These are phyloP conservation scores for Origma solitaria DNA, from an alignment of 2,113 vertebrate genomes.

Conservation along the genomic window DNA sequence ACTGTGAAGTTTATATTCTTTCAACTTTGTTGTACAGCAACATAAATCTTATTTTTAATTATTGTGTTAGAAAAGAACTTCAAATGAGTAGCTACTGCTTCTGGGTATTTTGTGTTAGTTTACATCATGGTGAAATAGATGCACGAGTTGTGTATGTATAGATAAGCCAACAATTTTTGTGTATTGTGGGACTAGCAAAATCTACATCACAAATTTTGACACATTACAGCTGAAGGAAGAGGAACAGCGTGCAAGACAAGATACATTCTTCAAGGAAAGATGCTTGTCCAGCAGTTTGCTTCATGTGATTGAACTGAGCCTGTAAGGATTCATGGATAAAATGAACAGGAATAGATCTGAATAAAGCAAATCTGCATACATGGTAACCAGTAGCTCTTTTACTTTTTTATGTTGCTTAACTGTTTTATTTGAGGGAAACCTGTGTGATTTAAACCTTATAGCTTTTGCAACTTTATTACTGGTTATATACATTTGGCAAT, in stretches of 20 bases:
- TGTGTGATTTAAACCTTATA: constrained; percentile 87
- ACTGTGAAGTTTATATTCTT: neutral
- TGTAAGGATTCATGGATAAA: constrained; percentile 85
- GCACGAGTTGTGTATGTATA: constrained; percentile 76
- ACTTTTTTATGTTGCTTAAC: constrained; percentile 90
- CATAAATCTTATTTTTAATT: neutral
- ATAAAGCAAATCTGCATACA: constrained; percentile 91
- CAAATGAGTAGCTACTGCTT: constrained; percentile 66
- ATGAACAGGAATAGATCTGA: constrained; percentile 88
- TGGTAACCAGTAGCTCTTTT: constrained; percentile 93
- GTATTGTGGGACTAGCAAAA: constrained; percentile 92
- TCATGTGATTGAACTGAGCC: constrained; percentile 86
- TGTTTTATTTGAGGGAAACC: constrained; percentile 94
- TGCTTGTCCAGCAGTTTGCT: constrained; percentile 83
- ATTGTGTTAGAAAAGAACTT: neutral
- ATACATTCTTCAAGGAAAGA: constrained; percentile 79
- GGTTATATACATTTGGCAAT: constrained; percentile 83
- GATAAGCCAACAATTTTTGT: constrained; percentile 79
- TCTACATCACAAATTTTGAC: constrained; percentile 99
- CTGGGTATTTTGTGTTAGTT: constrained; percentile 64
- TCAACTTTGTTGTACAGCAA: constrained; percentile 9
- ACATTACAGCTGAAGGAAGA: constrained; percentile 99
- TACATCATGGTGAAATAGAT: constrained; percentile 68
- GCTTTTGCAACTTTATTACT: constrained; percentile 87
- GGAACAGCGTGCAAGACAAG: constrained; percentile 83